Evolutionary conservation across 2,888 invertebrate genomes (phyloP), one percentile per base, ranked within the genome.

Genomic region (Nomada goodeniana): DNA sequence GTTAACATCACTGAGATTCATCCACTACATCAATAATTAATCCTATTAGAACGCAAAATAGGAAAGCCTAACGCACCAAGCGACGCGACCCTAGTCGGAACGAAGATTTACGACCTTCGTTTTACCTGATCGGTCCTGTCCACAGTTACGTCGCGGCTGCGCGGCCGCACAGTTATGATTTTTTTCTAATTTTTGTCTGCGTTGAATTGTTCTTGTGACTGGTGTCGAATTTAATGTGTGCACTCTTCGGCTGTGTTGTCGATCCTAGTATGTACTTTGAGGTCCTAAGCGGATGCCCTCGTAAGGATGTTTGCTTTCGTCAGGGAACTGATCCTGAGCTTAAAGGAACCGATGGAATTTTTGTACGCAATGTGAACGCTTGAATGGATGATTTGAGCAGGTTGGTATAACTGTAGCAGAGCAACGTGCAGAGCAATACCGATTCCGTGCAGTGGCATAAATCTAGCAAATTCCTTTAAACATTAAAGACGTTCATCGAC

Each of bases 391-490:
- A 57, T 64, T 61, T n/a, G 55, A 65, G 36, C n/a, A 29, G 63
- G 44, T 36, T 36, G 20, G 20, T 70, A 52, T 52, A 53, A 47
- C 2, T 7, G 26, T 13, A 15, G 60, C 13, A 15, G 2, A 26
- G 44, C 42, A 44, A 52, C 36, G 26, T 3, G n/a, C 20, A 13
- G 2, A 2, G 59, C 20, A 52, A 4, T 20, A 61, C 50, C 65
- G 60, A 67, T 78, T 26, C n/a, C 9, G 15, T 2, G 2, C 29
- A 55, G 57, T 60, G 36, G 60, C 50, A 52, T 71, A 72, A 80
- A 80, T 71, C 61, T 52, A 72, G 79, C 67, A 67, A 44, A 47
- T 42, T 71, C 55, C 55, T 79, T 80, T 44, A 44, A 80, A 64
- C 50, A 59, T 79, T 73, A 50, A 26, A 69, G 36, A 73, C 53